Percentiles rank a stretch among this genome's conserved stretches.
Conservation (phyloP, 1,140 invertebrate species). For the Trissolcus basalis region DNA sequence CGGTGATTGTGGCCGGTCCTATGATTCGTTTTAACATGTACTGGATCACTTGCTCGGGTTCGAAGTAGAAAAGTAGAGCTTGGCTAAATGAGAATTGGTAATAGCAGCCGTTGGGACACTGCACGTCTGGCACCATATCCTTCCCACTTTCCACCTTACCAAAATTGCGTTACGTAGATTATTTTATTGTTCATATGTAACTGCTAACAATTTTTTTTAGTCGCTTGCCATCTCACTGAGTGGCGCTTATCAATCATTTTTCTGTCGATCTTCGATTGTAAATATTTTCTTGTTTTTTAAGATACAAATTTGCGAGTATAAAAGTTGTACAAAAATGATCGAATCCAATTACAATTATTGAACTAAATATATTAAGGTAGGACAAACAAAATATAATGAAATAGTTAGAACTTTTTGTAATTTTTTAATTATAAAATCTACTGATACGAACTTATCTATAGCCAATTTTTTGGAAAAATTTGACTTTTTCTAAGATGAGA, state of each 20-base stretch:
- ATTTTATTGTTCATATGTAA: constrained; percentile 11
- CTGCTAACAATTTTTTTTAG: constrained; percentile 14
- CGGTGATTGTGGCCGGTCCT: too few species aligned
- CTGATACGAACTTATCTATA: too few species aligned
- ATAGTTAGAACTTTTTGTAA: too few species aligned
- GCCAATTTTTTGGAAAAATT: too few species aligned
- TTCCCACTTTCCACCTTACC: constrained; percentile 40
- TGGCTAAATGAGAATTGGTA: constrained; percentile 44
- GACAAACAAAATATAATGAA: too few species aligned
- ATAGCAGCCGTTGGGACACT: constrained; percentile 54
- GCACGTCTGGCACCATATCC: constrained; percentile 64
- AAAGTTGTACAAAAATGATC: too few species aligned
- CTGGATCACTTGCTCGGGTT: constrained; percentile 26
- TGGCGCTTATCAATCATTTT: constrained; percentile 5
- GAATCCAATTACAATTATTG: too few species aligned
- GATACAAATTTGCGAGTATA: too few species aligned
- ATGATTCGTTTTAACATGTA: neutral
- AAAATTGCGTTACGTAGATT: too few species aligned
- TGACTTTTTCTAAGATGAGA: too few species aligned
- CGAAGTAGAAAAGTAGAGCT: constrained; percentile 54
- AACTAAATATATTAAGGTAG: too few species aligned
- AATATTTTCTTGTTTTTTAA: constrained; percentile 2
- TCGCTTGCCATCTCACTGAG: constrained; percentile 12
- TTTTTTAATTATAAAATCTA: too few species aligned
- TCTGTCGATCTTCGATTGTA: constrained; percentile 18